phyloP scores from a whole-genome alignment of 1,140 invertebrate species.

The Pteromalus puparum region DNA sequence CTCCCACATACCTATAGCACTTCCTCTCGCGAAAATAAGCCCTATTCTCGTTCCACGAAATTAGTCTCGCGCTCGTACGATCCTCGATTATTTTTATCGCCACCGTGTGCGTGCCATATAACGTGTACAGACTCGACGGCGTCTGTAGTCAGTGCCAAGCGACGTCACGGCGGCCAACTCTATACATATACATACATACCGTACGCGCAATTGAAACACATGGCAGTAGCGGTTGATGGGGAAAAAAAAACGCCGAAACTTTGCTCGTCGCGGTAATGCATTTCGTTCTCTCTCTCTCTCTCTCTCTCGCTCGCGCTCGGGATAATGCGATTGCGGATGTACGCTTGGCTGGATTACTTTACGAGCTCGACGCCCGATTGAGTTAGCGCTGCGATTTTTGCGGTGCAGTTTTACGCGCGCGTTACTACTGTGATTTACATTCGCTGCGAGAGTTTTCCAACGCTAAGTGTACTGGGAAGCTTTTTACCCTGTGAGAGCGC shows the following conservation, averaged over 20 bases:
- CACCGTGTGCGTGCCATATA: neutral
- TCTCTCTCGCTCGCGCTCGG: neutral
- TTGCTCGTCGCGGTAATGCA: neutral
- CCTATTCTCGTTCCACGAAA: neutral
- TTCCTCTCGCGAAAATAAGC: neutral
- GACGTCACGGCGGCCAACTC: neutral
- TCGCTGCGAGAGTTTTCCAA: neutral
- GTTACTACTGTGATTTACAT: neutral
- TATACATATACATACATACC: too few species aligned
- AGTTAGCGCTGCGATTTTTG: neutral
- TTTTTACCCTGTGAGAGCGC: neutral
- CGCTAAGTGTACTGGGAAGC: neutral
- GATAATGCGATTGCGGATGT: constrained; percentile 9
- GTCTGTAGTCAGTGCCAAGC: neutral
- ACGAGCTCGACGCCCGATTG: neutral
- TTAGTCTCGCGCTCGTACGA: neutral
- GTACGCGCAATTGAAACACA: neutral
- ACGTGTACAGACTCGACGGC: neutral
- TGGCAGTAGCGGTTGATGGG: neutral
- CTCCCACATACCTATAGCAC: too few species aligned
- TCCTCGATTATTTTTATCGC: neutral
- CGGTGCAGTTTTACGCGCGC: neutral
- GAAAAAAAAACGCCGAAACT: neutral
- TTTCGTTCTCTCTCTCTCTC: constrained; percentile 2
- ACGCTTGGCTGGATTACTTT: neutral